Conservation (phyloP, 2,797 vertebrate species). For the Melopsittacus undulatus region DNA sequence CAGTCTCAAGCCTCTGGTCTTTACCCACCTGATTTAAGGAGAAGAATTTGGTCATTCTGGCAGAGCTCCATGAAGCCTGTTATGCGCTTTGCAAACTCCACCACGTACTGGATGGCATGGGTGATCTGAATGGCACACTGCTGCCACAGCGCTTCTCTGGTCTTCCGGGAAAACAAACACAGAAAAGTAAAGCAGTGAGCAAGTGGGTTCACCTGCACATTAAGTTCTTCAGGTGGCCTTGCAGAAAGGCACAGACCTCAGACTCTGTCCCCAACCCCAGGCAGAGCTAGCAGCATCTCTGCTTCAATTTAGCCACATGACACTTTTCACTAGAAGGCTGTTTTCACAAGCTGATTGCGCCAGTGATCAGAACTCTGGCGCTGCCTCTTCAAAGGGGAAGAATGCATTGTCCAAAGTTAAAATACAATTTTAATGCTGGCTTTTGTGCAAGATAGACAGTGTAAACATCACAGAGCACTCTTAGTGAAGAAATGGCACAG, state of each 20-base stretch:
- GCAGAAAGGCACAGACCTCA: background rate
- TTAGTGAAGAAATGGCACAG: background rate
- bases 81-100: constrained; percentile 99
- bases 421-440: background rate
- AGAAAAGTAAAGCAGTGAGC: background rate
- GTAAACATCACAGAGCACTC: background rate
- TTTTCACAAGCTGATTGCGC: background rate
- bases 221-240: background rate
- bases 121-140: constrained; percentile 99
- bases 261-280: background rate
- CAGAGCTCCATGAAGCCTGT: constrained; percentile 99
- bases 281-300: background rate
- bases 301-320: background rate
- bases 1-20: background rate
- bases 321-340: background rate
- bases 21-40: constrained; percentile 96
- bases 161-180: constrained; percentile 75
- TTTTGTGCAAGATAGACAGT: background rate
- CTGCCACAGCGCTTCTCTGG: constrained; percentile 96
- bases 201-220: background rate
- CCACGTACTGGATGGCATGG: constrained; percentile 98
- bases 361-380: background rate
- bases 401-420: background rate
- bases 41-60: constrained; percentile 99
- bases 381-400: background rate